Evolutionary conservation across 1,140 invertebrate species (phyloP), one percentile per base, ranked within the genome.

Genomic region (Dendrolimus punctatus): DNA sequence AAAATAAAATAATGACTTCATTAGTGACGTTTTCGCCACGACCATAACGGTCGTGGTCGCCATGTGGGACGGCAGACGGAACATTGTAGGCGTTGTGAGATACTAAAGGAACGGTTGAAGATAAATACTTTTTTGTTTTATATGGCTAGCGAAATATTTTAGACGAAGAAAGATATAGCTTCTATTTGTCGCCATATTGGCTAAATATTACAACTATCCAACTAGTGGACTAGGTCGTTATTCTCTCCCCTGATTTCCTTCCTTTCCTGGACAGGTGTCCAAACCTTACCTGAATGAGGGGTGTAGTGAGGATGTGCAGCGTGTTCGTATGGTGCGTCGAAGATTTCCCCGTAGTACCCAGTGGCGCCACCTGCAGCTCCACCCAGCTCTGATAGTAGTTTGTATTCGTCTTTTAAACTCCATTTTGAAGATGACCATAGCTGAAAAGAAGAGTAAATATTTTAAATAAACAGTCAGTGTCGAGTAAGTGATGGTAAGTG

Each of bases 401-500:
- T 95, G 87, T 95, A 94, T 72, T 95, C 94, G 78, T 96, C 95
- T 79, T 95, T 95, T 68, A 95, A 92, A 73, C 92, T 94, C 95
- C 94, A 95, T 89, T 96, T 95, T 45, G 94, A 93, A 90, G 94
- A 95, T 60, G 95, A 90, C 95, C 95, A 90, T 41, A 89, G 77
- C 85, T 88, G 73, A 0, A 68, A 73, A 43, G 2, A 37, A 23
- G 45, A 38, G 50, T 57, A 49, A 53, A n/a, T 6, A 6, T 46
- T 8, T 9, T 5, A 9, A 36, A 36, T 9, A 46, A 46, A 6
- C 45, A 9, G 8, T 46, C 23, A 2, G 23, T 23, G 23, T 23
- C 23, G 23, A 1, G 23, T 23, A 3, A 3, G 1, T 3, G 23
- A 23, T 23, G 23, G 23, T 1, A 23, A 3, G 23, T 23, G 3